Evolutionary conservation across 2,888 invertebrate species (phyloP), one percentile per base, ranked within the genome.

Genomic region (Acleris emargana): DNA sequence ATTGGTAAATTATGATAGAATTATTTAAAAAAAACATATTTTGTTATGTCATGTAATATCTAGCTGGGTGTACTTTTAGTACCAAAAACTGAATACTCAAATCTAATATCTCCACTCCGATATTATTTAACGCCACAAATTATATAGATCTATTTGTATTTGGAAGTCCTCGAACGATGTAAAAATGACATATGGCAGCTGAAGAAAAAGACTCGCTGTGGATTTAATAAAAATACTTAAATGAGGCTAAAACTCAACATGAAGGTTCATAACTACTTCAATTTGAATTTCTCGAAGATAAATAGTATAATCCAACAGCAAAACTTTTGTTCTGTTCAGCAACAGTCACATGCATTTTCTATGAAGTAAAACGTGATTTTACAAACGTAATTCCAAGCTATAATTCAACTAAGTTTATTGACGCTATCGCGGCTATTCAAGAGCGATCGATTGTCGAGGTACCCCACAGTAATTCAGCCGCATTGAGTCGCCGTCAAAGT

Each of bases 401-500:
- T 64, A 67, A 63, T 68, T 66, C 62, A 71, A 67, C 67, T 59
- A 69, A 73, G 71, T 71, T 73, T 71, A 71, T 73, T 71, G 71
- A 70, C 68, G 68, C 68, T 63, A 68, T 68, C 66, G 66, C n/a
- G 71, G 70, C 78, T 77, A 78, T 81, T 78, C 71, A 73, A 71
- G 78, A 76, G 78, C 74, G 81, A 85, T 88, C 82, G 84, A 87
- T 84, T 84, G 84, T 78, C 76, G 71, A 70, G 72, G 79, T 77
- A 76, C 76, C 78, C 79, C 76, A 80, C 76, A 80, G 87, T 86
- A 86, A 87, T 87, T 86, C 83, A 78, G 76, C 79, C 75, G 77
- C 73, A 76, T 77, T 75, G 80, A 78, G 76, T 73, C 76, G 78
- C 81, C 86, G 89, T 88, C 87, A 86, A 89, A 92, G 90, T 93